Base-by-base conservation (phyloP, 2,113 vertebrate genomes). In the Daubentonia madagascariensis region DNA sequence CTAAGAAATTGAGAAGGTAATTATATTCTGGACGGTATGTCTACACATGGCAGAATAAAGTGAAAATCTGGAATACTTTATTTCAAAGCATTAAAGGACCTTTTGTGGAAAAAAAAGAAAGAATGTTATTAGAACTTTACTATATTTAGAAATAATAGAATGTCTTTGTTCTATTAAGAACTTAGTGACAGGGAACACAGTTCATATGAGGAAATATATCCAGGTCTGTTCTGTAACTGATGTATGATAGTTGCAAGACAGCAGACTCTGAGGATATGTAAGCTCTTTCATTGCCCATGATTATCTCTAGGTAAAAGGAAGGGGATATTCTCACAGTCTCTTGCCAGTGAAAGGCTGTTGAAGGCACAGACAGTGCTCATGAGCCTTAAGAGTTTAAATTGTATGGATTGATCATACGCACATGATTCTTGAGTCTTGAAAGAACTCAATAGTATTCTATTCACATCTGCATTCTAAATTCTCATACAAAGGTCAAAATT, bases 301-400 rank as follows among this genome's bases (percentile, higher is more conserved):
- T 7, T 12, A 18, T n/a, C 13, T 8, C 43, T 8, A 9, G 43
- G 7, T 4, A 28, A 48, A 37, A 59, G 30, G 12, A 22, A 48
- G 18, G 37, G 52, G 4, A 2, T 0, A 1, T 45, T 12, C 18
- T 4, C 28, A 37, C 35, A 17, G 13, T 2, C 1, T 65, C 14
- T 45, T 4, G 63, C 23, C 37, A 8, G 10, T 17, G 32, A 86
- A 84, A 54, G 30, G 16, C 57, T 68, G 22, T 0, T 4, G 4
- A 3, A 50, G 14, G 35, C 9, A 5, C 20, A 16, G 8, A 17
- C 1, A 14, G 4, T 0, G 18, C 1, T 72, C 20, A 23, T 40
- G 25, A 30, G 32, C 17, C n/a, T 76, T 4, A 50, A 63, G 61
- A 40, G 1, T 14, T 37, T 48, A 40, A 23, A 50, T 22, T 23